A percentile compares a stretch with the other conserved stretches of the same genome.
phyloP scores from a whole-genome alignment of 23 tunicate species.

The Halocynthia aurantium region DNA sequence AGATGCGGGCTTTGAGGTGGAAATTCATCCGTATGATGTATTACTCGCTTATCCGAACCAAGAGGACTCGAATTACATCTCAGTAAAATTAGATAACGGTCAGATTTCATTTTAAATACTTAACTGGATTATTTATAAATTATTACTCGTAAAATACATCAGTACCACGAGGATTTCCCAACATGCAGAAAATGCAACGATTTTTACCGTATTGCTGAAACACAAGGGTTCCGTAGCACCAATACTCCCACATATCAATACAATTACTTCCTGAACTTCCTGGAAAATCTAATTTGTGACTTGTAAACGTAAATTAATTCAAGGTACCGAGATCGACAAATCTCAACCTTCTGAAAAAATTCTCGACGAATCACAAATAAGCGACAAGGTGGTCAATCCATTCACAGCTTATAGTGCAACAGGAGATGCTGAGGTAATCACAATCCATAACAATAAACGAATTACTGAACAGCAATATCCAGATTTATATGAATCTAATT shows the following conservation, averaged over 20 bases:
- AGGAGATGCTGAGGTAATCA: slow-evolving; percentile 30
- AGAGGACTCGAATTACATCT: slow-evolving; percentile 54
- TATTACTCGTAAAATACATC: background rate
- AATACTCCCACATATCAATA: too few relatives aligned
- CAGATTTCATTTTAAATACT: background rate
- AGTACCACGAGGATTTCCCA: background rate
- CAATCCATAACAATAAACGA: background rate
- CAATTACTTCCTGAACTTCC: too few relatives aligned
- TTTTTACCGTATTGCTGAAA: background rate
- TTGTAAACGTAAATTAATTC: background rate
- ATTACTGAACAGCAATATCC: background rate
- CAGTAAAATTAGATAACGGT: slow-evolving; percentile 25
- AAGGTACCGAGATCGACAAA: slow-evolving; percentile 23
- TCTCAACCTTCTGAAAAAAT: slow-evolving; percentile 49
- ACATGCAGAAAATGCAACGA: background rate
- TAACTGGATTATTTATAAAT: background rate
- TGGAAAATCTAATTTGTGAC: too few relatives aligned
- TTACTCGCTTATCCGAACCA: slow-evolving; percentile 71
- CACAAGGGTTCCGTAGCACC: too few relatives aligned
- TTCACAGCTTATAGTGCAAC: slow-evolving; percentile 54
- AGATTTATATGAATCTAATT: slow-evolving; percentile 1
- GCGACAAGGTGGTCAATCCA: slow-evolving; percentile 61
- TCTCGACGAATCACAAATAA: slow-evolving; percentile 41
- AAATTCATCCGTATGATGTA: slow-evolving; percentile 48
- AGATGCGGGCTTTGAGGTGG: slow-evolving; percentile 39